Evolutionary conservation across 2,888 invertebrate genomes (phyloP).

Genomic region (Drosophila meridiana): DNA sequence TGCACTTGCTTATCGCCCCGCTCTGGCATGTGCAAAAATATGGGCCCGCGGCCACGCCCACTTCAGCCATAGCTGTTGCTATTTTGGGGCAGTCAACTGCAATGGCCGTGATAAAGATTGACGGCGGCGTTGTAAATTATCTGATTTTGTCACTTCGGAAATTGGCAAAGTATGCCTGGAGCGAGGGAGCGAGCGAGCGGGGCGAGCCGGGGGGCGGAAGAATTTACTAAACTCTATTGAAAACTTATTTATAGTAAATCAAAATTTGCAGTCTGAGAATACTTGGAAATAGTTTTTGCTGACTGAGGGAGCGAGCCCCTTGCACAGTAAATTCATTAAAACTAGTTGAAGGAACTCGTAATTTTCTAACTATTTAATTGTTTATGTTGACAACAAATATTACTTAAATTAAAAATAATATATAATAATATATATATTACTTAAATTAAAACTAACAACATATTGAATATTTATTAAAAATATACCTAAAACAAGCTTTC

Average conservation of each 20-base stretch:
- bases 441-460: not conserved
- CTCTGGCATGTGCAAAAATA: constrained; percentile 48
- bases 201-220: not conserved
- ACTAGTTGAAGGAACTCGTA: not conserved
- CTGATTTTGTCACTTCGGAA: constrained; percentile 84
- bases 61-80: constrained; percentile 36
- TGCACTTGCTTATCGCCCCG: constrained; percentile 73
- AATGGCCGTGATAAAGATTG: constrained; percentile 79
- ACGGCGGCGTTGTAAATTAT: constrained; percentile 83
- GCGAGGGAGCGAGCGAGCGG: not conserved
- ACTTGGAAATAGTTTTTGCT: not conserved
- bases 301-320: not conserved
- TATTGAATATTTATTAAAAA: constrained; percentile 3
- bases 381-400: not conserved
- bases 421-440: no score
- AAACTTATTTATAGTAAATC: constrained; percentile 6
- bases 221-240: constrained; percentile 16
- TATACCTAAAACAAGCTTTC: not conserved
- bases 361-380: not conserved
- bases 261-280: not conserved
- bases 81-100: constrained; percentile 61
- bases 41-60: constrained; percentile 59
- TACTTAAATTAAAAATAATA: not conserved
- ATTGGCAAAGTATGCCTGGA: constrained; percentile 79
- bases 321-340: not conserved